phyloP scores from a whole-genome alignment of 2,113 vertebrate genomes.

The Nematolebias whitei region DNA sequence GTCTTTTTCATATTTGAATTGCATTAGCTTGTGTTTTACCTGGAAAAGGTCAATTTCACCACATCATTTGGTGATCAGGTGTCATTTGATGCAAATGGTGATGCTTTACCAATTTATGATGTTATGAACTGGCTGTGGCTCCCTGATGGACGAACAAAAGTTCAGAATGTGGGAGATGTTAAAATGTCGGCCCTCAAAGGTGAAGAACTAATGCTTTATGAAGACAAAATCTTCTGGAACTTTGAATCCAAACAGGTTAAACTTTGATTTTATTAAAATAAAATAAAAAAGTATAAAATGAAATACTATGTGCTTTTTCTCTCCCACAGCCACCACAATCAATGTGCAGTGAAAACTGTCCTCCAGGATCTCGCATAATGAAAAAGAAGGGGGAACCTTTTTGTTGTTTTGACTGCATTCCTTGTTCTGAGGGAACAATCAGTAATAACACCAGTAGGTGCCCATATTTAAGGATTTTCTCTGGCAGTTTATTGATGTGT shows the following conservation, averaged over 20 bases:
- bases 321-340: conserved; percentile 68
- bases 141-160: conserved; percentile 48
- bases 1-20: neutral
- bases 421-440: conserved; percentile 79
- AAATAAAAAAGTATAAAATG: too few species aligned
- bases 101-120: conserved; percentile 78
- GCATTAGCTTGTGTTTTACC: conserved; percentile 63
- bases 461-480: neutral
- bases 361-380: conserved; percentile 73
- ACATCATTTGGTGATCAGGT: conserved; percentile 74
- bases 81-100: conserved; percentile 77
- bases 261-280: rapidly evolving
- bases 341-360: conserved; percentile 79
- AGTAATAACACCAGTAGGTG: conserved; percentile 70
- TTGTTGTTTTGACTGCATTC: conserved; percentile 83
- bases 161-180: conserved; percentile 67
- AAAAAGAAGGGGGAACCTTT: conserved; percentile 75
- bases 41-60: conserved; percentile 71
- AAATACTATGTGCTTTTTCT: neutral
- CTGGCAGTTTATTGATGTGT: neutral
- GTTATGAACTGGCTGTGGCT: conserved; percentile 75
- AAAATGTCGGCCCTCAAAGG: conserved; percentile 43
- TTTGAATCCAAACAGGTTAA: conserved; percentile 42
- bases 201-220: conserved; percentile 64
- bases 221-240: conserved; percentile 68